Evolutionary conservation across 2,888 invertebrate species (phyloP), one percentile per base, ranked within the genome.

Genomic region (Cheilosia vulpina): DNA sequence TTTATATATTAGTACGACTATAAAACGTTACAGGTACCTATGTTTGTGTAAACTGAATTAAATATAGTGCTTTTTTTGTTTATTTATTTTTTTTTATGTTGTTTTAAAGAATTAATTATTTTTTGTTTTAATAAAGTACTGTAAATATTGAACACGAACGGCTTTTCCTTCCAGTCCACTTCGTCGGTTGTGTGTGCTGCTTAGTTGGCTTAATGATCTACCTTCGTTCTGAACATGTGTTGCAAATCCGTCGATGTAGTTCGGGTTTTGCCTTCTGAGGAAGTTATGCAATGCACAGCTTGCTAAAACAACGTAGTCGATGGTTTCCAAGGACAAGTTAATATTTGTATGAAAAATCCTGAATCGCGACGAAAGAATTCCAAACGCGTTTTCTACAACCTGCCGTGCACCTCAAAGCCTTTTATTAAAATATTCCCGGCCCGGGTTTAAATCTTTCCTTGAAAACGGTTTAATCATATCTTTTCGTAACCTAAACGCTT

Each of bases 391-490:
- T 34, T 57, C 57, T 34, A 57, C 34, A 6, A 57, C 57, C 19
- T 31, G 31, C 38, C 57, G 2, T 38, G 57, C 38, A 38, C 57
- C 38, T 57, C 41, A 38, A 34, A 58, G 38, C 9, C 38, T 58
- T 38, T 58, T 58, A 58, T 19, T 58, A 19, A 58, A 58, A 38
- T 38, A 38, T 58, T 58, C 57, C 31, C 38, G 19, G 15, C 19
- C 2, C 11, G 45, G n/a, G 17, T 62, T 62, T 11, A 62, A 62
- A 47, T 47, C 24, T 17, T 45, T 24, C 13, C 43, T 34, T 17
- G 47, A 50, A 63, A 47, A 50, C 6, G 27, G 34, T 34, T 63
- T 63, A 31, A 50, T 47, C 63, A 63, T 47, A 34, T 63, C 19
- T 15, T 50, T 63, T 41, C 24, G 19, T 2, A 53, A 24, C 9